These are phyloP conservation scores for Philereme vetulata DNA, from an alignment of 2,888 invertebrate species.

Conservation along the genomic window DNA sequence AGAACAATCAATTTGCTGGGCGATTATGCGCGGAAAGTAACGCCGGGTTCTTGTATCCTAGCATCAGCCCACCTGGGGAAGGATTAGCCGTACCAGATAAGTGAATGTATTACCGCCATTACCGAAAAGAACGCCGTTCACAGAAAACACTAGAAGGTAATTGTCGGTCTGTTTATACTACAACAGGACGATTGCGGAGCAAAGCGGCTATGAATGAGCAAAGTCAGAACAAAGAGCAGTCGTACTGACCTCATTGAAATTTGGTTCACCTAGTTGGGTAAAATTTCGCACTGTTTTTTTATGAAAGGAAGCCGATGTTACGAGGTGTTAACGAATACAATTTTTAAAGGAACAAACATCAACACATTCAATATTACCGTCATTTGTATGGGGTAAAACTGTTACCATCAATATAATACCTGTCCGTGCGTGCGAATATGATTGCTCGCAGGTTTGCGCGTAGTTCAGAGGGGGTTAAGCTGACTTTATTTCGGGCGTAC, in stretches of 20 bases:
- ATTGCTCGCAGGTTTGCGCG: too few species aligned
- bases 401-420: too few species aligned
- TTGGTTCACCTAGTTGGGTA: not conserved
- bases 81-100: conserved; percentile 70
- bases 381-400: too few species aligned
- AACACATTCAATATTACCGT: too few species aligned
- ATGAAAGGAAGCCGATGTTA: too few species aligned
- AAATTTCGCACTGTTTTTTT: too few species aligned
- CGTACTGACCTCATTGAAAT: not conserved
- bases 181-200: conserved; percentile 10
- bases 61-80: conserved; percentile 73
- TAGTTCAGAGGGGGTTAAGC: too few species aligned
- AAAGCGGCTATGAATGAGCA: conserved; percentile 1
- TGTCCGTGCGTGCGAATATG: too few species aligned
- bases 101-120: conserved; percentile 72
- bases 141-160: conserved; percentile 60
- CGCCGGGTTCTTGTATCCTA: conserved; percentile 63
- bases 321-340: too few species aligned
- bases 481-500: too few species aligned
- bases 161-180: conserved; percentile 24
- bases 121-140: conserved; percentile 63
- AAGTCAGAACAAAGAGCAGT: not conserved
- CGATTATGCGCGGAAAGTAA: conserved; percentile 72
- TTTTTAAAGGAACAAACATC: too few species aligned
- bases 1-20: conserved; percentile 68